Evolutionary conservation across 1,140 invertebrate genomes (phyloP).

Genomic region (Octopus bimaculoides): DNA sequence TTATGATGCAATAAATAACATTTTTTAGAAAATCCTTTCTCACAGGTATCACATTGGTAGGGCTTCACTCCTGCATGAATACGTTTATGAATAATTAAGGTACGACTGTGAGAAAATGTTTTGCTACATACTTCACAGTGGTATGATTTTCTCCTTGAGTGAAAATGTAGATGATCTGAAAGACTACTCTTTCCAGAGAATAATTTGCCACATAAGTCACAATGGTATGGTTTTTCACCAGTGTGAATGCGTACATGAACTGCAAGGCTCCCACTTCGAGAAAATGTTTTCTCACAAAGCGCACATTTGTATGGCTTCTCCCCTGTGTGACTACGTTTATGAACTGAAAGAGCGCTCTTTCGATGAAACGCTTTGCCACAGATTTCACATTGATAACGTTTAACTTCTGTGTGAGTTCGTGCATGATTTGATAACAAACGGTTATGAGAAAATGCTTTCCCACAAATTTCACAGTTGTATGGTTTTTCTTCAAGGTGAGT

Average conservation of each 20-base stretch:
- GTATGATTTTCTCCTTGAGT: too few species aligned
- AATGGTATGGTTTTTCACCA: slow-evolving; percentile 47
- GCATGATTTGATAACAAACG: slow-evolving; percentile 17
- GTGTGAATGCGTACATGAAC: slow-evolving; percentile 50
- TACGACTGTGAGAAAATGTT: too few species aligned
- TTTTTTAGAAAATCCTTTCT: too few species aligned
- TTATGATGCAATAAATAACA: too few species aligned
- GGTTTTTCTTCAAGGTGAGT: slow-evolving; percentile 37
- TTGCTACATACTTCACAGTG: too few species aligned
- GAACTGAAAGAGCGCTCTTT: slow-evolving; percentile 42
- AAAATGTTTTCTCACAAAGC: slow-evolving; percentile 22
- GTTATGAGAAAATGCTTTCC: slow-evolving; percentile 19
- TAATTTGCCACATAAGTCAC: slow-evolving; percentile 48
- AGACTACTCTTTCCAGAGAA: background rate
- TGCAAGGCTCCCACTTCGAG: slow-evolving; percentile 15
- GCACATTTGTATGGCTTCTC: slow-evolving; percentile 20
- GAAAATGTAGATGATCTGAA: too few species aligned
- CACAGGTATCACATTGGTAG: too few species aligned
- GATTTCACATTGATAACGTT: slow-evolving; percentile 26
- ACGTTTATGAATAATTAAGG: too few species aligned
- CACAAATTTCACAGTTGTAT: slow-evolving; percentile 23
- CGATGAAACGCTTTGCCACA: slow-evolving; percentile 38
- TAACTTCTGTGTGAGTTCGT: slow-evolving; percentile 21
- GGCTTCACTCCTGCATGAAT: too few species aligned
- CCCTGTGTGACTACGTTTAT: slow-evolving; percentile 73